Evolutionary conservation across 2,113 vertebrate genomes (phyloP), one percentile per base, ranked within the genome.

Genomic region (Trogon surrucura): DNA sequence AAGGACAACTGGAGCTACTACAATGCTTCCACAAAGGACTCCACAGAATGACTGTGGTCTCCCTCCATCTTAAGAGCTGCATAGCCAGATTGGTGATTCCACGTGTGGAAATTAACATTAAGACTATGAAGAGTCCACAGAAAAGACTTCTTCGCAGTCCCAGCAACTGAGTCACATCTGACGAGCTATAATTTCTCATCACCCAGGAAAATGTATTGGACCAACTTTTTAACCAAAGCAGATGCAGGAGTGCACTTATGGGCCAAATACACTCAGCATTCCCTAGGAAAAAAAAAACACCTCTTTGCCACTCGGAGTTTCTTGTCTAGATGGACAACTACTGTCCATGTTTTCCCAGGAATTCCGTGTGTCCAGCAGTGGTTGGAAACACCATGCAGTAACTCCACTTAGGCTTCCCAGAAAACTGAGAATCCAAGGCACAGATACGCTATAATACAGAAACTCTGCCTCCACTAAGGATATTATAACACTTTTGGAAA

Each of bases 241-340:
- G 47, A 71, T 0, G 0, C 10, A 69, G 11, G 8, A 8, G 9
- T 45, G 7, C 5, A 3, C 6, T 73, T 64, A 57, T 0, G 5
- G 45, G 72, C 27, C 54, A 91, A 53, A 47, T 36, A 58, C 5
- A 64, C 16, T 64, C 44, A 50, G 25, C 16, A 73, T 36, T 21
- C 23, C 19, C 38, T 29, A 57, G 25, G 26, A 2, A 34, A 72
- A 11, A 69, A 69, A 44, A 62, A 30, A 30, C 9, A 32, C 9
- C 23, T 64, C 36, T 41, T 64, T 9, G 30, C 27, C 15, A 20
- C 23, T 23, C 60, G 66, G 51, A 85, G 27, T 3, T 45, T 65
- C 18, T 36, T 54, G 25, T 61, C 67, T 36, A 62, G 61, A 57
- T 32, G 23, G 20, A 74, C n/a, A 73, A 30, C 2, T 4, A 12